phyloP scores from a whole-genome alignment of 2,888 invertebrate species.

The Aspidiotus rigidus region DNA sequence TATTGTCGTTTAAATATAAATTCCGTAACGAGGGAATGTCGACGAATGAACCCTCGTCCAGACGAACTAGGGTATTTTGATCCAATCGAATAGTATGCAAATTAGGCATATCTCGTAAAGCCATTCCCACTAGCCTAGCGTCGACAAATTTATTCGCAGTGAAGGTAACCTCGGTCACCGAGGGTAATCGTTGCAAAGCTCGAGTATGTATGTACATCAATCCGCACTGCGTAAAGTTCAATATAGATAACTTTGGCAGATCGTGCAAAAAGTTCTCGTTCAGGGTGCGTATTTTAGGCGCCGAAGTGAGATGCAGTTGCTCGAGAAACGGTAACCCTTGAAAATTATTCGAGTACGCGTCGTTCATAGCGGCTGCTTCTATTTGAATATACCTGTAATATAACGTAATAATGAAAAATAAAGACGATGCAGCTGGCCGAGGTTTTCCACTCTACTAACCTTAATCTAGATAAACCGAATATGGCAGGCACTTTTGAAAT shows the following conservation, averaged over 20 bases:
- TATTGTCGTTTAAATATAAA: constrained; percentile 60
- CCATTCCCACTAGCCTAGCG: constrained; percentile 71
- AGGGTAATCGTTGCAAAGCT: constrained; percentile 62
- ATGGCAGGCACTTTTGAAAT: constrained; percentile 67
- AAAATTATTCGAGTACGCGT: constrained; percentile 59
- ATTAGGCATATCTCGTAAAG: constrained; percentile 63
- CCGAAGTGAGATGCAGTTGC: constrained; percentile 62
- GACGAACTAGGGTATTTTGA: constrained; percentile 58
- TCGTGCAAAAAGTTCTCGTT: constrained; percentile 65
- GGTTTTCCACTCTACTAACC: constrained; percentile 39
- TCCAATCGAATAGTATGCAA: constrained; percentile 61
- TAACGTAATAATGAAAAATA: too few relatives aligned
- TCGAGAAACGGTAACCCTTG: constrained; percentile 56
- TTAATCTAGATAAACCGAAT: constrained; percentile 58
- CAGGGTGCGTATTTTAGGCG: constrained; percentile 53
- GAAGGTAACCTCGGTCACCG: constrained; percentile 58
- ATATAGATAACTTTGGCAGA: constrained; percentile 55
- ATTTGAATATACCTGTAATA: constrained; percentile 50
- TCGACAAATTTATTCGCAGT: constrained; percentile 65
- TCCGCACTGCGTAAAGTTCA: constrained; percentile 69
- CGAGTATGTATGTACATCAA: constrained; percentile 68
- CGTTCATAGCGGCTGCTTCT: constrained; percentile 57
- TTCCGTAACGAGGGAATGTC: constrained; percentile 62
- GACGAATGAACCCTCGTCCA: constrained; percentile 69
- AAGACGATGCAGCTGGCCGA: too few relatives aligned